Conservation (phyloP, 1,140 invertebrate species). For the Euglossa dilemma region DNA sequence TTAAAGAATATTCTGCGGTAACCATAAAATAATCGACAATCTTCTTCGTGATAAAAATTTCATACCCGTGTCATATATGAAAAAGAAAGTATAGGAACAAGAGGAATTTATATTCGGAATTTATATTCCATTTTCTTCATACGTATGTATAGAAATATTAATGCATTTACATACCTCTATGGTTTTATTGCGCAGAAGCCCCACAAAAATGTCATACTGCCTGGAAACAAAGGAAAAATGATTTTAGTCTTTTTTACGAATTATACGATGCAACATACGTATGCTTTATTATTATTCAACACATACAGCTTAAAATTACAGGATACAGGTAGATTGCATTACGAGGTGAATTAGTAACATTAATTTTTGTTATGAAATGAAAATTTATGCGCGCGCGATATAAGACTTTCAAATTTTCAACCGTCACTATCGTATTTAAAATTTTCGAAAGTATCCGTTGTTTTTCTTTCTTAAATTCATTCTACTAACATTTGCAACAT, state of each 20-base stretch:
- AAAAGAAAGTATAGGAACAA: neutral
- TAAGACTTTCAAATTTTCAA: too few species aligned
- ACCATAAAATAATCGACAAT: neutral
- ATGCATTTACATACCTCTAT: constrained; percentile 16
- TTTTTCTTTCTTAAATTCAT: too few species aligned
- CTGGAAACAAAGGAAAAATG: constrained; percentile 10
- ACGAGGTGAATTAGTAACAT: too few species aligned
- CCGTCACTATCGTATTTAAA: too few species aligned
- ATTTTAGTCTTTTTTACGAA: neutral
- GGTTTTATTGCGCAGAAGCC: neutral
- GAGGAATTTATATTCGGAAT: neutral
- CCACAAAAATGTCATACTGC: neutral
- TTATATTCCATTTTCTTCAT: neutral
- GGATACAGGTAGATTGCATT: neutral
- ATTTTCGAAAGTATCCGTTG: too few species aligned
- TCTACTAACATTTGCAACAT: too few species aligned
- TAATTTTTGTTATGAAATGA: too few species aligned
- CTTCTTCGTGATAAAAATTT: neutral
- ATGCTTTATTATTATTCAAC: neutral
- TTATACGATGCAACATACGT: neutral
- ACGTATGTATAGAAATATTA: neutral
- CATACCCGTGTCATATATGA: neutral
- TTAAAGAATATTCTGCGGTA: too few species aligned
- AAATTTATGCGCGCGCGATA: too few species aligned
- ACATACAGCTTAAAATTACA: neutral